Evolutionary conservation across 2,888 invertebrate genomes (phyloP).

Genomic region (Helleia helle): DNA sequence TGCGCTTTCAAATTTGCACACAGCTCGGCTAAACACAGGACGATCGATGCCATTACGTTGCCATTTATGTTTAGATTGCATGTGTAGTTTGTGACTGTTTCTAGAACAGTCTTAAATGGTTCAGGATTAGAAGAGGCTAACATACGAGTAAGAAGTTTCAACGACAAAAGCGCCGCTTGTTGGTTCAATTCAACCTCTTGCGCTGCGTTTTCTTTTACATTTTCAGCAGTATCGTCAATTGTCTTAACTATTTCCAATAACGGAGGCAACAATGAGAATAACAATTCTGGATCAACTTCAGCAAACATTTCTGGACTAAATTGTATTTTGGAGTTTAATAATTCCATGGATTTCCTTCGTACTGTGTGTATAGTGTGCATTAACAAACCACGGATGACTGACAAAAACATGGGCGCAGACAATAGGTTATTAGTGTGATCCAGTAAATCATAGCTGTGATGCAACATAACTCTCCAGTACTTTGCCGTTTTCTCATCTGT

Average conservation of each 20-base stretch:
- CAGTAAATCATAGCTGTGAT: conserved; percentile 84
- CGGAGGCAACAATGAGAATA: conserved; percentile 76
- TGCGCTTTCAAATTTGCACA: conserved; percentile 83
- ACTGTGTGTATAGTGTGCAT: conserved; percentile 81
- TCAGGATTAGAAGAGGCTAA: conserved; percentile 79
- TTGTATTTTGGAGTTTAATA: conserved; percentile 87
- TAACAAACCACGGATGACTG: conserved; percentile 82
- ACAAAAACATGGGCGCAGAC: conserved; percentile 85
- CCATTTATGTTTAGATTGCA: conserved; percentile 64
- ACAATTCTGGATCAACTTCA: conserved; percentile 58
- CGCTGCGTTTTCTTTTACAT: conserved; percentile 34
- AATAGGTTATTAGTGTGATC: conserved; percentile 87
- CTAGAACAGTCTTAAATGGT: conserved; percentile 80
- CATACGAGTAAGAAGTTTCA: conserved; percentile 86
- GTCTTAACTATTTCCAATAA: conserved; percentile 75
- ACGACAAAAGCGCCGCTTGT: conserved; percentile 86
- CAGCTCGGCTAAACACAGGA: conserved; percentile 86
- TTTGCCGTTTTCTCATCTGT: conserved; percentile 78
- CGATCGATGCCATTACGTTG: conserved; percentile 81
- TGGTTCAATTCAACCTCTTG: conserved; percentile 81
- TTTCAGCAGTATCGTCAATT: conserved; percentile 51
- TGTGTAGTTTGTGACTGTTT: conserved; percentile 77
- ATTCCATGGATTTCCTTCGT: conserved; percentile 86
- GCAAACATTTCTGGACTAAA: conserved; percentile 76
- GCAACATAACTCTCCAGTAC: conserved; percentile 88